Conservation (phyloP, 2,797 vertebrate species). For the Mionectes olivaceus region DNA sequence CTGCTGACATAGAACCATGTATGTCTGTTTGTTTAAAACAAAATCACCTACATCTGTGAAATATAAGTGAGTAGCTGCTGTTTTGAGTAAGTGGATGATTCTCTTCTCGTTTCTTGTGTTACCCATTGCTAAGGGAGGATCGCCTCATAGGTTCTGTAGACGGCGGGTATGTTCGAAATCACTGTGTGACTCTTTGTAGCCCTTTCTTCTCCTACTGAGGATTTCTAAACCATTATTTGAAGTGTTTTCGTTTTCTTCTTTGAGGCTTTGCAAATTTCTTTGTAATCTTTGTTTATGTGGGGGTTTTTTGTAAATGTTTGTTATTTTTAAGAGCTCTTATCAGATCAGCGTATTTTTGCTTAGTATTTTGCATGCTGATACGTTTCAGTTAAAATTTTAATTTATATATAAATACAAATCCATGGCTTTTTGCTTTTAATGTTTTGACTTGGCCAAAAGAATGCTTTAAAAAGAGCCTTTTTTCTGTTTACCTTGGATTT, state of each 20-base stretch:
- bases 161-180: constrained; percentile 86
- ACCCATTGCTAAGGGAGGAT: constrained; percentile 85
- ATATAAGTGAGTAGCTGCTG: not conserved
- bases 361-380: constrained; percentile 64
- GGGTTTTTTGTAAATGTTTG: not conserved
- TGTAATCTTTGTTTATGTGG: not conserved
- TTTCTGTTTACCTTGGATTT: not conserved
- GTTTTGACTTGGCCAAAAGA: constrained; percentile 32
- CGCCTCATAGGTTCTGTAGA: constrained; percentile 89
- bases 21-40: not conserved
- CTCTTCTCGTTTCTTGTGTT: constrained; percentile 67
- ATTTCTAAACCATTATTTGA: constrained; percentile 35
- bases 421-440: constrained; percentile 31
- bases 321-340: not conserved
- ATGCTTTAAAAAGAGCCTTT: not conserved
- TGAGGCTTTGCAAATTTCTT: not conserved
- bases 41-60: not conserved
- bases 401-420: constrained; percentile 23
- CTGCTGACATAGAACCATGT: not conserved
- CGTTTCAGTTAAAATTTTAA: constrained; percentile 32
- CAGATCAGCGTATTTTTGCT: not conserved
- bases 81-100: constrained; percentile 66
- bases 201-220: constrained; percentile 37
- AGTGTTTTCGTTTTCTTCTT: not conserved
- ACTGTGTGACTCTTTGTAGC: constrained; percentile 49